Evolutionary conservation across 2,113 vertebrate species (phyloP).

Genomic region (Cololabis saira): DNA sequence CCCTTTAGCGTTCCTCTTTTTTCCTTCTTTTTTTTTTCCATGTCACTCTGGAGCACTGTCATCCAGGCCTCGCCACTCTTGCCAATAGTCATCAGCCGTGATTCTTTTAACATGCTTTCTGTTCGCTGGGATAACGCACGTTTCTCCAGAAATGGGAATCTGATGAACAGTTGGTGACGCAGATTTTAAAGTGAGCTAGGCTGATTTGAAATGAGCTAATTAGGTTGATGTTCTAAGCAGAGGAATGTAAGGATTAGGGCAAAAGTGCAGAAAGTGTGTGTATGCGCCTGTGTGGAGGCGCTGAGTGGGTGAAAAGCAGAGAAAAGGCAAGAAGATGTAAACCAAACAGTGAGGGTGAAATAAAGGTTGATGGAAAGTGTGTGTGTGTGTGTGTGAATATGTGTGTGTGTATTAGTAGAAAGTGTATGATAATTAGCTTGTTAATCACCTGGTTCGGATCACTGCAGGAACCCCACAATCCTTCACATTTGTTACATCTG

Average conservation of each 20-base stretch:
- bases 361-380: constrained; percentile 42
- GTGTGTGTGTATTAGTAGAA: constrained; percentile 33
- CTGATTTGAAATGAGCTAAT: constrained; percentile 61
- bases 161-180: constrained; percentile 43
- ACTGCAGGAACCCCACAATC: constrained; percentile 42
- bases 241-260: constrained; percentile 49
- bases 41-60: constrained; percentile 63
- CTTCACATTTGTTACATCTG: constrained; percentile 45
- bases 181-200: constrained; percentile 28
- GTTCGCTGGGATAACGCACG: constrained; percentile 27
- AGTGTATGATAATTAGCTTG: constrained; percentile 58
- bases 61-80: constrained; percentile 40
- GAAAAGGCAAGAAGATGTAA: constrained; percentile 45
- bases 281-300: constrained; percentile 16
- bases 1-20: constrained; percentile 64
- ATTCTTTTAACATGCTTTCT: constrained; percentile 58
- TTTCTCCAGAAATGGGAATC: constrained; percentile 19
- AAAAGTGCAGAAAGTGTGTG: constrained; percentile 20
- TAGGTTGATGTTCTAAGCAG: constrained; percentile 33
- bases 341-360: constrained; percentile 54
- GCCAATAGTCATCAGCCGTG: constrained; percentile 61
- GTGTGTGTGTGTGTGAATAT: constrained; percentile 12
- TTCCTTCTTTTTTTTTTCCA: constrained; percentile 73
- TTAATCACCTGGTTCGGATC: constrained; percentile 73
- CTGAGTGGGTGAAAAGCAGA: constrained; percentile 39